Percentiles rank a stretch among this genome's conserved stretches.
Evolutionary conservation across 2,113 vertebrate genomes (phyloP).

Genomic region (Oriolus oriolus): DNA sequence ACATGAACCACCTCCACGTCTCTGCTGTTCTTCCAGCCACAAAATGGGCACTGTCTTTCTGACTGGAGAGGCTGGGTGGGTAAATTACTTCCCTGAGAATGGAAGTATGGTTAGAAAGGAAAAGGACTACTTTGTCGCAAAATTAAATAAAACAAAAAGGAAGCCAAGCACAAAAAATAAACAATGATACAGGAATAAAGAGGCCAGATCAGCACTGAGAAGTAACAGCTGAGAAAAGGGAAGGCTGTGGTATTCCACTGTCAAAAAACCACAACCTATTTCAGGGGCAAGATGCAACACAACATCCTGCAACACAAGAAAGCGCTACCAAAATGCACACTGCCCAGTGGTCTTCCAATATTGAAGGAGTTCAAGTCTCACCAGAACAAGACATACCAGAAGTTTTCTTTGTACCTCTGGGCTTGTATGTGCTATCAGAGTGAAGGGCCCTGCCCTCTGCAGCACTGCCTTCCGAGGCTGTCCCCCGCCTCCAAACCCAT

Average conservation of each 20-base stretch:
- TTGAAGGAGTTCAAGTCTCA: neutral
- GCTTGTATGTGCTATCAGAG: neutral
- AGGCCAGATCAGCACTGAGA: neutral
- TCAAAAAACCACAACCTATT: neutral
- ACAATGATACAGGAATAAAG: neutral
- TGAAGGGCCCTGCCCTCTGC: neutral
- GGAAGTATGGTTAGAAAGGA: neutral
- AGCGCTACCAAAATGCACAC: fast-evolving
- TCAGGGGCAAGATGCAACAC: neutral
- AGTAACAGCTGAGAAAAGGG: neutral
- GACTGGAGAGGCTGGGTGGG: neutral
- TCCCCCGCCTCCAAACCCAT: too few relatives aligned
- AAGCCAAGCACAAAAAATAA: neutral
- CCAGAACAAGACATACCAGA: neutral
- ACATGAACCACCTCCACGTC: neutral
- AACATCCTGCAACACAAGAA: neutral
- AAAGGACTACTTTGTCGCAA: neutral
- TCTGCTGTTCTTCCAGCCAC: neutral
- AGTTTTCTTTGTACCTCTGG: neutral
- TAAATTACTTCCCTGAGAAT: neutral
- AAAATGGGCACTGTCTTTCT: neutral
- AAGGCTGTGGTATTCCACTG: neutral
- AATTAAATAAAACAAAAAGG: neutral
- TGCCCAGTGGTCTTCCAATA: neutral
- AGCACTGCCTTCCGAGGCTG: neutral